Percentiles rank a stretch among this genome's conserved stretches.
These are phyloP conservation scores for Rhizomys pruinosus DNA, from an alignment of 2,113 vertebrate species.

Conservation along the genomic window DNA sequence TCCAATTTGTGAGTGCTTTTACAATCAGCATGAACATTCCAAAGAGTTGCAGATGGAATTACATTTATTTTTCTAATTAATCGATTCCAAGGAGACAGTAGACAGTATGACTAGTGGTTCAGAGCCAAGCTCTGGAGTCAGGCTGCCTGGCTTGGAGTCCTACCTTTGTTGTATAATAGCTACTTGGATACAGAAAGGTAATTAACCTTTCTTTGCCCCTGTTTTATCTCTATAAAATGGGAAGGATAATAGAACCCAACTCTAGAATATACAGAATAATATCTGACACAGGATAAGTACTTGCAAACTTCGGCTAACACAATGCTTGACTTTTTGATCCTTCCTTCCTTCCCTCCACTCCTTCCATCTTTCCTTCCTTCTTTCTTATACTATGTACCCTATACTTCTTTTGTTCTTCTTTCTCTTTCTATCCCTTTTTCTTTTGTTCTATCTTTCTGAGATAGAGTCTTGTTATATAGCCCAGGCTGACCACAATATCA, in stretches of 20 bases:
- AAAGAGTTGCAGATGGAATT: neutral
- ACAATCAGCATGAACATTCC: neutral
- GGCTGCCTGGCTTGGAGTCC: neutral
- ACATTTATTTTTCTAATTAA: constrained; percentile 19
- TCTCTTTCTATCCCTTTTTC: too few species aligned
- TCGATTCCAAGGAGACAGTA: neutral
- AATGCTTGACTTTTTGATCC: neutral
- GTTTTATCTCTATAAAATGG: constrained; percentile 11
- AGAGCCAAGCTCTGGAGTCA: neutral
- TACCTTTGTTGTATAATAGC: neutral
- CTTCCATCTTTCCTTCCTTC: neutral
- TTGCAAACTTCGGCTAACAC: neutral
- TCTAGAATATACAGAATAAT: neutral
- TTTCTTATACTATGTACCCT: neutral
- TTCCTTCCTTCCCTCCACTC: neutral
- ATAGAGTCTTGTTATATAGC: neutral
- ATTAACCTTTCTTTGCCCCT: neutral
- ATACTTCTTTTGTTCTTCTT: neutral
- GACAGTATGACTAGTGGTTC: neutral
- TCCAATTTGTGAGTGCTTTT: constrained; percentile 5
- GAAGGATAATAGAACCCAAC: neutral
- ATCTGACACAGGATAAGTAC: neutral
- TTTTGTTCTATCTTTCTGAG: neutral
- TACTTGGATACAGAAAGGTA: constrained; percentile 35
- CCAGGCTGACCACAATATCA: neutral